Evolutionary conservation across 2,888 invertebrate genomes (phyloP).

Genomic region (Andrena praecox): DNA sequence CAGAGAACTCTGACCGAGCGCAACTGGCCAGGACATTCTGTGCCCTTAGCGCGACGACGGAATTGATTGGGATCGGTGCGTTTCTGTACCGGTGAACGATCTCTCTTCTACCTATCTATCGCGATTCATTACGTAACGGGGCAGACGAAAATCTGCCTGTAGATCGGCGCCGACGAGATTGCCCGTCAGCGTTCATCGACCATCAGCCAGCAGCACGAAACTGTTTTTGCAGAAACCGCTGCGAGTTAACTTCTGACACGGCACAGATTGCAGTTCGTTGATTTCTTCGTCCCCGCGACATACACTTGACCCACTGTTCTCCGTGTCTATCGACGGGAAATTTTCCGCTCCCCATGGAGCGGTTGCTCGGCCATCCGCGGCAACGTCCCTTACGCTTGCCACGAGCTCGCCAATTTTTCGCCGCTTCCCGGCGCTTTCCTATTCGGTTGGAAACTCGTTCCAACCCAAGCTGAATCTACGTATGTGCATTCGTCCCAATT

Average conservation of each 20-base stretch:
- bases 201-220: slow-evolving; percentile 6
- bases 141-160: not conserved
- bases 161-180: not conserved
- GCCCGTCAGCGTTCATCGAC: not conserved
- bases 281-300: slow-evolving; percentile 10
- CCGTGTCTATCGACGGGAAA: slow-evolving; percentile 52
- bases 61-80: no score
- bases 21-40: no score
- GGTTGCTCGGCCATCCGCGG: not conserved
- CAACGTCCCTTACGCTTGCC: not conserved
- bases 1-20: no score
- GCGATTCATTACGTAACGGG: no score
- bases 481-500: no score
- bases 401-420: not conserved
- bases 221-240: slow-evolving; percentile 39
- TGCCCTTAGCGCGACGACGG: no score
- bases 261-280: slow-evolving; percentile 46
- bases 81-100: no score
- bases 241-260: slow-evolving; percentile 56
- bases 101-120: no score
- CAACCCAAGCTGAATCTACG: no score
- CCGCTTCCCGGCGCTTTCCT: not conserved
- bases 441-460: no score
- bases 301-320: slow-evolving; percentile 60
- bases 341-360: slow-evolving; percentile 45